phyloP scores from a whole-genome alignment of 2,888 invertebrate genomes.

The Resseliella maxima region DNA sequence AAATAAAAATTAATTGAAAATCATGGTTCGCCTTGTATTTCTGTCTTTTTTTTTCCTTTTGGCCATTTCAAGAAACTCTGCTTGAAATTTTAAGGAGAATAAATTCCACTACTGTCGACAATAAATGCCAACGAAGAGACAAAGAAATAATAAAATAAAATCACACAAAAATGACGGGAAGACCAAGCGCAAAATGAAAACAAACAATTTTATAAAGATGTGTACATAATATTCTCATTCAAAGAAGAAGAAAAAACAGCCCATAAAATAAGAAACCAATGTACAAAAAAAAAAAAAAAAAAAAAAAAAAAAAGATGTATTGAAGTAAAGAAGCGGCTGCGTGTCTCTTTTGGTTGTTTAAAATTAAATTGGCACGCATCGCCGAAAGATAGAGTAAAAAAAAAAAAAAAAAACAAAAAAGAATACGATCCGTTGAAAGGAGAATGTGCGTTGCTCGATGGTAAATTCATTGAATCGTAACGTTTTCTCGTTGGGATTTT shows the following conservation, averaged over 20 bases:
- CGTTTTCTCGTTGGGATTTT: constrained; percentile 11
- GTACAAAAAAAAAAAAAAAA: not conserved
- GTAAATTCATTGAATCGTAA: not conserved
- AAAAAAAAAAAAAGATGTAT: not conserved
- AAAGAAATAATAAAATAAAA: not conserved
- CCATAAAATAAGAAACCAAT: constrained; percentile 8
- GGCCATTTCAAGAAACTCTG: not conserved
- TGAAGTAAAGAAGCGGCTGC: not conserved
- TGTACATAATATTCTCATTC: constrained; percentile 30
- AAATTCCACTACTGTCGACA: constrained; percentile 5
- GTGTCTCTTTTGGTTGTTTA: not conserved
- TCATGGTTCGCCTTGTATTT: constrained; percentile 24
- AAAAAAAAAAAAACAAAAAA: not conserved
- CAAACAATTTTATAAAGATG: constrained; percentile 36
- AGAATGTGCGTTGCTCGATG: not conserved
- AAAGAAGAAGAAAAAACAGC: not conserved
- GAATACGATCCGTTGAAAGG: not conserved
- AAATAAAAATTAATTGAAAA: constrained; percentile 55
- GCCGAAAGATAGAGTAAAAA: constrained; percentile 15
- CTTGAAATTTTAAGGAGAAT: not conserved
- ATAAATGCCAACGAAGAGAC: not conserved
- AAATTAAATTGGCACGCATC: constrained; percentile 25
- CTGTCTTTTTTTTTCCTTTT: not conserved
- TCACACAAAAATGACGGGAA: not conserved
- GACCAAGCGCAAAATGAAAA: constrained; percentile 38